phyloP scores from a whole-genome alignment of 2,888 invertebrate species.

The Dendrolimus houi region DNA sequence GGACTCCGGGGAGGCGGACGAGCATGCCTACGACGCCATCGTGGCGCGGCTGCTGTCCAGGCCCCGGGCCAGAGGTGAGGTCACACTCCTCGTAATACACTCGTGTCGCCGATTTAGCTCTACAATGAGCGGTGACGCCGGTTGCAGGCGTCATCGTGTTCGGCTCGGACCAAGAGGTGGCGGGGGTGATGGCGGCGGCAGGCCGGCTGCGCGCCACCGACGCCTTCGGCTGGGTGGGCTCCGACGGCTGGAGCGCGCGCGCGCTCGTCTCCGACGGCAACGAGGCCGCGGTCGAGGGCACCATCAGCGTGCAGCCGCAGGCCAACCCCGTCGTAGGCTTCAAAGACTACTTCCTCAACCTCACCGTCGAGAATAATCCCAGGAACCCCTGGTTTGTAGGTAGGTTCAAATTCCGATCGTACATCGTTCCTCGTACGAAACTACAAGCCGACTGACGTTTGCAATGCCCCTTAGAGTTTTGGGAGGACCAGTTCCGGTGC shows the following conservation, averaged over 20 bases:
- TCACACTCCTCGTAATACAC: too few relatives aligned
- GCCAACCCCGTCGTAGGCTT: conserved; percentile 92
- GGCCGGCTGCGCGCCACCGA: conserved; percentile 88
- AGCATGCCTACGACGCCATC: conserved; percentile 90
- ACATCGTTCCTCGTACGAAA: neutral
- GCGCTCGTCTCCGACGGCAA: conserved; percentile 90
- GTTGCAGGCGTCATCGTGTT: conserved; percentile 92
- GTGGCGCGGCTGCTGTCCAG: conserved; percentile 88
- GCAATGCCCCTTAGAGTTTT: conserved; percentile 81
- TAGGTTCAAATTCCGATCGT: conserved; percentile 45
- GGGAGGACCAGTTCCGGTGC: conserved; percentile 96
- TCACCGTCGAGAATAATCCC: conserved; percentile 90
- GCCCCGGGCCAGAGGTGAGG: conserved; percentile 88
- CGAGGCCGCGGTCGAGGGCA: conserved; percentile 85
- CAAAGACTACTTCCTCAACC: conserved; percentile 88
- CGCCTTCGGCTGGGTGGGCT: conserved; percentile 95
- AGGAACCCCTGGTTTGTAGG: conserved; percentile 98
- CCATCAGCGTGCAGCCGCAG: conserved; percentile 94
- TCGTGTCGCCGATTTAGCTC: too few relatives aligned
- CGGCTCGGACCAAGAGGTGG: conserved; percentile 97
- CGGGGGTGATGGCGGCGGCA: conserved; percentile 95
- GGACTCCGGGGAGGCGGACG: conserved; percentile 95
- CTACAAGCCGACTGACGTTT: too few relatives aligned
- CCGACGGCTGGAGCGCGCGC: conserved; percentile 96
- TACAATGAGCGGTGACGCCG: conserved; percentile 38